These are phyloP conservation scores for Caenorhabditis drosophilae DNA, from an alignment of 2,888 invertebrate genomes.

Conservation along the genomic window DNA sequence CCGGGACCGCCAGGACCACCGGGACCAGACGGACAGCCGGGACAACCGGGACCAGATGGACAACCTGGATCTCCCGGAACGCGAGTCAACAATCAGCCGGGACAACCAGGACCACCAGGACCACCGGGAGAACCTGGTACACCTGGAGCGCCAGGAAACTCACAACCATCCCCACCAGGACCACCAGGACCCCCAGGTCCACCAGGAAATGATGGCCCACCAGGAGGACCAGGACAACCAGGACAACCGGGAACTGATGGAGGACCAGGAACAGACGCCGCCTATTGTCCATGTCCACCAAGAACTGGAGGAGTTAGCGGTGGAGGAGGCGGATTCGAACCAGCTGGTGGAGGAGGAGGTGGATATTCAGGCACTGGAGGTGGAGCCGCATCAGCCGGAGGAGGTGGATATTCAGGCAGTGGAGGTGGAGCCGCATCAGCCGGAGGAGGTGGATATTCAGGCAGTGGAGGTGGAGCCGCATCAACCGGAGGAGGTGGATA, in stretches of 20 bases:
- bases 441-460: conserved; percentile 17
- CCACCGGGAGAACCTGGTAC: conserved; percentile 36
- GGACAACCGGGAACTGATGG: conserved; percentile 34
- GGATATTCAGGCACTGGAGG: conserved; percentile 12
- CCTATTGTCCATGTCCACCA: conserved; percentile 43
- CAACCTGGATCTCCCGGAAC: conserved; percentile 32
- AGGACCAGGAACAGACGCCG: conserved; percentile 36
- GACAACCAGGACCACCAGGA: conserved; percentile 34
- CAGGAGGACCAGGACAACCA: conserved; percentile 22
- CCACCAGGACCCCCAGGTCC: conserved; percentile 51
- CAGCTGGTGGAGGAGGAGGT: conserved; percentile 14
- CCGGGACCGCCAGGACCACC: conserved; percentile 36
- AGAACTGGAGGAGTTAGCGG: conserved; percentile 37
- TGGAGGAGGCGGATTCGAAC: conserved; percentile 10
- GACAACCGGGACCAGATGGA: conserved; percentile 34
- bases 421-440: conserved; percentile 11
- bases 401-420: conserved; percentile 1
- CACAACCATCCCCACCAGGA: conserved; percentile 41
- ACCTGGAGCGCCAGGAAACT: conserved; percentile 22
- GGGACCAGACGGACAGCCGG: conserved; percentile 37
- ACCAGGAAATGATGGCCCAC: conserved; percentile 35
- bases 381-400: conserved; percentile 1
- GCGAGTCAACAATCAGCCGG: conserved; percentile 11
- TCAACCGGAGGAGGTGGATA: neutral
- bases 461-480: conserved; percentile 24